Evolutionary conservation across 2,797 vertebrate genomes (phyloP).

Genomic region (Acrossocheilus wenchowensis): DNA sequence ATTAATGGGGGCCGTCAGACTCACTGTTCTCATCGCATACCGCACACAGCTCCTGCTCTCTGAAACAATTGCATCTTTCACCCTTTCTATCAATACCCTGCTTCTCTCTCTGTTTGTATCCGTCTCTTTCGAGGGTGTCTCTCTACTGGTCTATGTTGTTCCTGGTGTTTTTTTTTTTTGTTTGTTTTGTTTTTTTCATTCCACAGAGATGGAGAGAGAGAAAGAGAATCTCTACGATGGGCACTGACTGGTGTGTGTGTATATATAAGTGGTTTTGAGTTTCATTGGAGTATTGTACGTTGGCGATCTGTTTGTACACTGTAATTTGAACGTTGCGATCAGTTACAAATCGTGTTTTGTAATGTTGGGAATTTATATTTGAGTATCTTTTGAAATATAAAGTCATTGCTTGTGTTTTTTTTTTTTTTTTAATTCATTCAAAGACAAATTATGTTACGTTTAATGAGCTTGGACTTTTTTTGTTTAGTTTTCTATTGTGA

Average conservation of each 20-base stretch:
- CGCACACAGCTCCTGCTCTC: slow-evolving; percentile 40
- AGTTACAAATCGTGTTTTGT: slow-evolving; percentile 69
- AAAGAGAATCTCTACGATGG: slow-evolving; percentile 59
- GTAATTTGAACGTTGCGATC: slow-evolving; percentile 70
- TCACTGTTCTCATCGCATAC: slow-evolving; percentile 15
- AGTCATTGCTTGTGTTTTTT: slow-evolving; percentile 22
- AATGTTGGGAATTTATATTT: slow-evolving; percentile 70
- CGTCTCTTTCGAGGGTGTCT: slow-evolving; percentile 56
- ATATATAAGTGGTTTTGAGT: slow-evolving; percentile 61
- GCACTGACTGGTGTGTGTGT: slow-evolving; percentile 66
- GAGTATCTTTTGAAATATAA: slow-evolving; percentile 62
- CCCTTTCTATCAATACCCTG: slow-evolving; percentile 36
- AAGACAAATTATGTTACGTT: slow-evolving; percentile 57
- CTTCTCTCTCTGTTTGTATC: slow-evolving; percentile 54
- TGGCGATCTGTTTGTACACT: slow-evolving; percentile 66
- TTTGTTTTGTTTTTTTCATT: not conserved
- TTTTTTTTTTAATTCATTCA: slow-evolving; percentile 29
- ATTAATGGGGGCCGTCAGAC: slow-evolving; percentile 37
- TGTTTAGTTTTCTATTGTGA: slow-evolving; percentile 45
- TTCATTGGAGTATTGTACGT: slow-evolving; percentile 55
- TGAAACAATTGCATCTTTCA: slow-evolving; percentile 37
- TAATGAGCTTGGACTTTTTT: slow-evolving; percentile 61
- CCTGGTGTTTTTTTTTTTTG: not conserved
- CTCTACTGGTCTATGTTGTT: slow-evolving; percentile 67
- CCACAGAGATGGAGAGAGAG: slow-evolving; percentile 55